A percentile compares a stretch with the other conserved stretches of the same genome.
These are phyloP conservation scores for Drosophila ananassae DNA, from an alignment of 1,140 invertebrate genomes.

Conservation along the genomic window DNA sequence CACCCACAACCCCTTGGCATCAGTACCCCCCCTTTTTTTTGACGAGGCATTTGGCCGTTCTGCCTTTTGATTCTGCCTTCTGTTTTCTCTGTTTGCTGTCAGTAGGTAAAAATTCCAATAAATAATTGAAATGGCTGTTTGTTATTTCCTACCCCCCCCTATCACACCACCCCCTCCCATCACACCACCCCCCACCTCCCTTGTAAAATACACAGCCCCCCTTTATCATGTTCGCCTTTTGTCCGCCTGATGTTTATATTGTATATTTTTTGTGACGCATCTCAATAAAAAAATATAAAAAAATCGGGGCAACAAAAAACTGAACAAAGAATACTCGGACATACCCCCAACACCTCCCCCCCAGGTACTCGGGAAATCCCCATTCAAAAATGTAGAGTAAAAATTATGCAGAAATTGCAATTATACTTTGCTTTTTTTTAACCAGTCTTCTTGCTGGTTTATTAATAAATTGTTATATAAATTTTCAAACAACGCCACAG, in stretches of 20 bases:
- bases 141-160: conserved; percentile 24
- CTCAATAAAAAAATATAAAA: conserved; percentile 4
- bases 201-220: background rate
- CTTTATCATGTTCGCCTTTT: conserved; percentile 38
- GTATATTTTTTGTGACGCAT: conserved; percentile 50
- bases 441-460: background rate
- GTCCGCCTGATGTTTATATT: conserved; percentile 47
- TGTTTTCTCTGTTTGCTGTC: conserved; percentile 78
- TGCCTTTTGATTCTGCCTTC: conserved; percentile 42
- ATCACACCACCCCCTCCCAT: background rate
- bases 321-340: background rate
- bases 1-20: no score
- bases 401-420: conserved; percentile 48
- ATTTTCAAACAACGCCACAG: background rate
- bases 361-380: conserved; percentile 2
- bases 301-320: background rate
- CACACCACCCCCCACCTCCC: background rate
- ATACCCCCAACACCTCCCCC: no score
- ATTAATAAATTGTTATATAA: conserved; percentile 1
- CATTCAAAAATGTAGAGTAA: conserved; percentile 15
- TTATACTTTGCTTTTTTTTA: conserved; percentile 18
- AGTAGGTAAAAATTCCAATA: conserved; percentile 82
- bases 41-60: conserved; percentile 29
- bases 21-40: conserved; percentile 16
- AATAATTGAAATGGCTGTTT: conserved; percentile 80